Evolutionary conservation across 2,888 invertebrate genomes (phyloP).

Genomic region (Tachystola acroxantha): DNA sequence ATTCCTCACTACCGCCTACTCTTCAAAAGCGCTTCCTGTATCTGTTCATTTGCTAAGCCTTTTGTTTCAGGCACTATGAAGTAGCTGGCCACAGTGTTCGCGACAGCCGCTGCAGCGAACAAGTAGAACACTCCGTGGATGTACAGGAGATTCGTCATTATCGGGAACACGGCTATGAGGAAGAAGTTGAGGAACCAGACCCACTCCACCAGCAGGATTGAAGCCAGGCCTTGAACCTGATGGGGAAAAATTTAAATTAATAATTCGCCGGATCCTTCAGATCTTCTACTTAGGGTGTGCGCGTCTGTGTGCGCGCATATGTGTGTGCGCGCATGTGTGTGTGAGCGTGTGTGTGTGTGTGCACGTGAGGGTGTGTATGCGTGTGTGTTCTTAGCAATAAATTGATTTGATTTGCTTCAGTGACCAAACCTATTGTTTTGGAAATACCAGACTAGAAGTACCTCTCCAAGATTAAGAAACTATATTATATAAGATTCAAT

Average conservation of each 20-base stretch:
- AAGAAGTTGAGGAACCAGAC: conserved; percentile 64
- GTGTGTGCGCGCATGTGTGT: no score
- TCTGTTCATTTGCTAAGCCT: conserved; percentile 55
- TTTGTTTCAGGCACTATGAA: conserved; percentile 68
- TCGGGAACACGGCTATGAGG: conserved; percentile 57
- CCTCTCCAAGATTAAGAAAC: no score
- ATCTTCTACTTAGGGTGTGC: no score
- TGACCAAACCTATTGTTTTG: no score
- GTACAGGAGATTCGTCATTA: conserved; percentile 38
- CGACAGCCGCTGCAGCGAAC: conserved; percentile 41
- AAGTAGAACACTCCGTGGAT: conserved; percentile 55
- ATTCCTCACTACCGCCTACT: conserved; percentile 3
- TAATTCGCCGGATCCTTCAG: no score
- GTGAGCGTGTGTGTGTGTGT: no score
- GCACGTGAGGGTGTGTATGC: no score
- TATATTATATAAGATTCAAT: no score
- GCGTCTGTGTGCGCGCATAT: no score
- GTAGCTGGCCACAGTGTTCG: conserved; percentile 39
- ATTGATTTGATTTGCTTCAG: no score
- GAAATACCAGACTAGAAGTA: no score
- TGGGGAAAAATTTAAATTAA: conserved; percentile 5
- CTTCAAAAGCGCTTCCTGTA: conserved; percentile 33
- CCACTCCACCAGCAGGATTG: conserved; percentile 56
- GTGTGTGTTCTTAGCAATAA: no score
- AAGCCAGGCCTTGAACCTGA: conserved; percentile 60